Base-by-base conservation (phyloP, 2,888 invertebrate genomes). In the Hecatera dysodea region DNA sequence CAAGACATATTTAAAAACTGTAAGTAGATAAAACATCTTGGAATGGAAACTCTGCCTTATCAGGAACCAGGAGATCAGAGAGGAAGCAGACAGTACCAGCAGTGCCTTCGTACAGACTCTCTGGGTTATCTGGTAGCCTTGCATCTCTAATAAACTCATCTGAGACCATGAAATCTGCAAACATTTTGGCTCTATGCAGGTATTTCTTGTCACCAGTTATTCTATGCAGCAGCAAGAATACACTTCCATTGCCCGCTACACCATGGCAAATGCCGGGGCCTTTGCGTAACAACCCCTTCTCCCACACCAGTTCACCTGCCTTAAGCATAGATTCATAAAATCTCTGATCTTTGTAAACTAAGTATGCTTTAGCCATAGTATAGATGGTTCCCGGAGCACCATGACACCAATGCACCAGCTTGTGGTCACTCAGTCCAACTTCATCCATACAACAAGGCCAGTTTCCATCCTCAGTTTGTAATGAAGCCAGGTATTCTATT, bases 251-350 rank as follows among this genome's bases (percentile, higher is more conserved):
- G 44, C 98, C 98, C 27, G 98, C 97, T 0, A 98, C 96, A 1
- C 99, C 99, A 88, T 99, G 99, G 89, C 99, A 99, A 74, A 99
- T 97, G 0, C 98, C 98, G 12, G 98, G 98, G 0, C 99, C 99
- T 92, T 99, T 99, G 80, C 96, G 97, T 46, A 99, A 94, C 42
- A 99, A 94, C 0, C 99, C 99, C 88, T 97, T 97, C 27, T 96
- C 92, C 99, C 99, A 99, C 3, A 98, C 97, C 24, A 98, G 91
- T 66, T 99, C 98, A 0, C 97, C 98, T 80, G 97, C 97, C 74
- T 95, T 96, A 1, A 97, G 87, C 82, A 98, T 97, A 0, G 98
- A 97, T 27, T 97, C 90, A 39, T 98, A 92, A 90, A 98, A 99
- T 87, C 97, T 97, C 1, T 97, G 94, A 53, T 98, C 98, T 75